These are phyloP conservation scores for Lasioglossum figueresi DNA, from an alignment of 2,888 invertebrate genomes.

Conservation along the genomic window DNA sequence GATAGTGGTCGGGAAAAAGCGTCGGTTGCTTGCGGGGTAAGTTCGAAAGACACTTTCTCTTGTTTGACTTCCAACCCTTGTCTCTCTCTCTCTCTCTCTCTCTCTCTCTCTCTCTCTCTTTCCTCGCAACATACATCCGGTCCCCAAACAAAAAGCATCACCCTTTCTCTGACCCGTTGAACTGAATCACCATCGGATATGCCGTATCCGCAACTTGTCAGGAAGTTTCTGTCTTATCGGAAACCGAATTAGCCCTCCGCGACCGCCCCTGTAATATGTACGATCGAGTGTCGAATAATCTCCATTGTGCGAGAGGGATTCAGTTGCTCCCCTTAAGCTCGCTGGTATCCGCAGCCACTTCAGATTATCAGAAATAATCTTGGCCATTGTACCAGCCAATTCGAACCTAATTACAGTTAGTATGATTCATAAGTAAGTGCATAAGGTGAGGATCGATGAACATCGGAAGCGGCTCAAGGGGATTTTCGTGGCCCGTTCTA, in stretches of 20 bases:
- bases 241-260: constrained; percentile 33
- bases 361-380: constrained; percentile 23
- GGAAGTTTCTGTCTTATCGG: constrained; percentile 44
- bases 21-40: not conserved
- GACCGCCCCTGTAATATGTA: not conserved
- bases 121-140: not conserved
- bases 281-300: constrained; percentile 18
- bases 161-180: constrained; percentile 14
- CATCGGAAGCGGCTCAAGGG: not conserved
- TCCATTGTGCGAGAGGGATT: not conserved
- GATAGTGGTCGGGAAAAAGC: not conserved
- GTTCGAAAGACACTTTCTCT: constrained; percentile 19
- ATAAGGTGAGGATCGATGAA: not conserved
- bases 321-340: not conserved
- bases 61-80: constrained; percentile 20
- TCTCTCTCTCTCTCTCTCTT: not conserved
- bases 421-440: not conserved
- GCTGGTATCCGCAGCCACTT: not conserved
- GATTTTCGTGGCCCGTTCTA: not conserved
- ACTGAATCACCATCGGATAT: constrained; percentile 19
- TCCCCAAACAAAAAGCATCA: constrained; percentile 15
- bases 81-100: not conserved
- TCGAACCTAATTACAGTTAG: constrained; percentile 2
- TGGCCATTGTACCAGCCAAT: not conserved
- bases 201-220: constrained; percentile 32